phyloP scores from a whole-genome alignment of 1,140 invertebrate genomes.

The Halictus rubicundus region DNA sequence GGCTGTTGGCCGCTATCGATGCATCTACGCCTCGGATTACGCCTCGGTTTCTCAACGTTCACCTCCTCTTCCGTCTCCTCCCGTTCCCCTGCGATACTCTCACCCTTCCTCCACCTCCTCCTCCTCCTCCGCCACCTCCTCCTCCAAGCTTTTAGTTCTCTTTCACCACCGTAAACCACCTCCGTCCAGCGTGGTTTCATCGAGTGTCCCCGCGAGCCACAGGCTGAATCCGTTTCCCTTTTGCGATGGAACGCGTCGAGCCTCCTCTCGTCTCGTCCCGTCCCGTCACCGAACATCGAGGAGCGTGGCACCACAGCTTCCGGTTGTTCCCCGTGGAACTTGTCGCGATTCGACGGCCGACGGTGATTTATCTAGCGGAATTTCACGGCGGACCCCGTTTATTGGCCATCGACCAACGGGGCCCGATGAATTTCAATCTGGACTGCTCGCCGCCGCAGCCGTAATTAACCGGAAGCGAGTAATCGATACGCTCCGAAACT shows the following conservation, averaged over 20 bases:
- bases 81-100: conserved; percentile 18
- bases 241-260: conserved; percentile 24
- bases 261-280: background rate
- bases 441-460: background rate
- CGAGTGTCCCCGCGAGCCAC: conserved; percentile 23
- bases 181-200: conserved; percentile 25
- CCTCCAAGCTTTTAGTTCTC: conserved; percentile 32
- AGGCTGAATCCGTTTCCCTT: conserved; percentile 31
- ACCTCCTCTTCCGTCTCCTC: conserved; percentile 57
- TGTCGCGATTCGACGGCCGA: conserved; percentile 10
- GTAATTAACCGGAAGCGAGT: conserved; percentile 19
- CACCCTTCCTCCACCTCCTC: conserved; percentile 42
- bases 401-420: background rate
- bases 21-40: conserved; percentile 73
- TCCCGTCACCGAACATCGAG: background rate
- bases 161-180: conserved; percentile 34
- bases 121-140: conserved; percentile 48
- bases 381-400: conserved; percentile 17
- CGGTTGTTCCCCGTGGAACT: conserved; percentile 11
- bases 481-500: background rate
- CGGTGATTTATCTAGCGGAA: conserved; percentile 36
- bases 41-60: conserved; percentile 67
- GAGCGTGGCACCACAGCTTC: conserved; percentile 8
- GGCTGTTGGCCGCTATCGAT: conserved; percentile 60
- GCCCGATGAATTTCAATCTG: background rate